A percentile compares a stretch with the other conserved stretches of the same genome.
These are phyloP conservation scores for Pyrrhosoma nymphula DNA, from an alignment of 2,888 invertebrate genomes.

Conservation along the genomic window DNA sequence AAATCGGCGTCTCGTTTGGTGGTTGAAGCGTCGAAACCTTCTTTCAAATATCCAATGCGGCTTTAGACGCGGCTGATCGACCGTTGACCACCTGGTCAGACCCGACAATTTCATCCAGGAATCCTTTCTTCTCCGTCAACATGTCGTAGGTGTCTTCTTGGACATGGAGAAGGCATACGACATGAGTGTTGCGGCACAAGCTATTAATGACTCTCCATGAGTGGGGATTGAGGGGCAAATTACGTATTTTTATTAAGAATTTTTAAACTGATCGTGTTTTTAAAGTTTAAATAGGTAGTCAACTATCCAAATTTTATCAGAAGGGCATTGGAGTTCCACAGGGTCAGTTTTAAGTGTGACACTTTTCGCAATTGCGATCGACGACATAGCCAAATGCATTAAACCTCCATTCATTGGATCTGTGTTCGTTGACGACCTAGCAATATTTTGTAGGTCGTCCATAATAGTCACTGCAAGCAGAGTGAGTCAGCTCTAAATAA, in stretches of 20 bases:
- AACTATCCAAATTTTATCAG: too few relatives aligned
- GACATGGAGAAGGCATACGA: constrained; percentile 71
- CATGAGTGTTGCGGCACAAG: constrained; percentile 70
- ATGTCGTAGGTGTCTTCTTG: constrained; percentile 72
- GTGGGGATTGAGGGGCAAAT: too few relatives aligned
- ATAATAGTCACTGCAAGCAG: too few relatives aligned
- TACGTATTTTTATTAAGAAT: constrained; percentile 66
- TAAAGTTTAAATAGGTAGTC: too few relatives aligned
- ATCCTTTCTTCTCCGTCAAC: constrained; percentile 71
- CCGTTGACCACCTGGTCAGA: constrained; percentile 65
- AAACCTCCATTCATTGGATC: too few relatives aligned
- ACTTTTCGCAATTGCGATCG: too few relatives aligned
- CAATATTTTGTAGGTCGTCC: too few relatives aligned
- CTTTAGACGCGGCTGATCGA: neutral
- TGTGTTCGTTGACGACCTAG: too few relatives aligned
- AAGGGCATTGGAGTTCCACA: too few relatives aligned
- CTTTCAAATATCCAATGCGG: constrained; percentile 69
- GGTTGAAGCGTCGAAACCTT: constrained; percentile 70
- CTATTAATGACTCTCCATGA: constrained; percentile 68
- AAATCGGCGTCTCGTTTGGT: constrained; percentile 72
- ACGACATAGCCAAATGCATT: too few relatives aligned
- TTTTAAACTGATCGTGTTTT: constrained; percentile 63
- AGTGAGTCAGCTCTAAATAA: too few relatives aligned
- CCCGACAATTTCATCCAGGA: constrained; percentile 71
- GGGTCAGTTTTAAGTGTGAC: too few relatives aligned